Evolutionary conservation across 2,797 vertebrate genomes (phyloP).

Genomic region (Tragelaphus eurycerus): DNA sequence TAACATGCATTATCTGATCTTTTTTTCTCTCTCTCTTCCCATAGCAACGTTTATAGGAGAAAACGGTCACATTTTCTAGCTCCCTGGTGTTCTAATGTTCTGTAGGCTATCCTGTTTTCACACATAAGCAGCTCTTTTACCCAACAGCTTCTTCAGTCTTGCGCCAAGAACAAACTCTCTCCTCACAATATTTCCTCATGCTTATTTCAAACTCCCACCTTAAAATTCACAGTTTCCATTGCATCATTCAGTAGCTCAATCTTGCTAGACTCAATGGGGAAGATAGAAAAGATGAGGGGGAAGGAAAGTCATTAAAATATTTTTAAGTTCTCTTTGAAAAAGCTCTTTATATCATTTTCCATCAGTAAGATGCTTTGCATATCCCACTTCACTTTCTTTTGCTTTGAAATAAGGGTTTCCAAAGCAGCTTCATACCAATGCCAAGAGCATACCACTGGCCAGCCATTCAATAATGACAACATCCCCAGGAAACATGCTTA

Average conservation of each 20-base stretch:
- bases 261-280: neutral
- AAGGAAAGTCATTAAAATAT: neutral
- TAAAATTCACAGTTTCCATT: neutral
- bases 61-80: neutral
- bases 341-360: neutral
- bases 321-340: neutral
- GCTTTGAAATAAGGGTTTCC: conserved; percentile 12
- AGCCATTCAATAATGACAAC: neutral
- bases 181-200: neutral
- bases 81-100: neutral
- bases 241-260: neutral
- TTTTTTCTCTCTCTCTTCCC: neutral
- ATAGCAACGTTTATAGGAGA: neutral
- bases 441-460: neutral
- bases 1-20: neutral
- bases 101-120: neutral
- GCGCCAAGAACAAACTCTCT: neutral
- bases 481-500: neutral
- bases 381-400: neutral
- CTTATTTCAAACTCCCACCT: neutral
- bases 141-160: neutral
- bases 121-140: neutral
- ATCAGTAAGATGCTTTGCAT: neutral
- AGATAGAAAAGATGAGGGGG: neutral
- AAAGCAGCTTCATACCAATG: neutral